These are phyloP conservation scores for Meta bourneti DNA, from an alignment of 2,888 invertebrate genomes.

Conservation along the genomic window DNA sequence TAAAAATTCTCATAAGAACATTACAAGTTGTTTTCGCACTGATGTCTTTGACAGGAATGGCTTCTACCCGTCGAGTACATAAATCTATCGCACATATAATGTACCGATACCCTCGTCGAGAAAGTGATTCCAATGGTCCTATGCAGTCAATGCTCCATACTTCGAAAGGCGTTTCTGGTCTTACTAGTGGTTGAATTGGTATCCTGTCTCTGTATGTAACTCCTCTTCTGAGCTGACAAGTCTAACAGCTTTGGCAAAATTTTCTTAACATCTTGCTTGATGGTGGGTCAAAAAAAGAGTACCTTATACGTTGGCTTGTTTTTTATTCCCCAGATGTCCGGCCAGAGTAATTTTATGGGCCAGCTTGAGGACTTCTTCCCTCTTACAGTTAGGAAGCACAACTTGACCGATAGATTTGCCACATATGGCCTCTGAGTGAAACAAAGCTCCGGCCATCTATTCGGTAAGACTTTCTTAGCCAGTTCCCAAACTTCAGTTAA, in stretches of 20 bases:
- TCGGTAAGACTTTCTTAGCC: too few relatives aligned
- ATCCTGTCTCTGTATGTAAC: slow-evolving; percentile 16
- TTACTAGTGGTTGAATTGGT: slow-evolving; percentile 8
- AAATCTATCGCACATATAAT: too few relatives aligned
- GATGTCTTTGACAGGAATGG: not conserved
- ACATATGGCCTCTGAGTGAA: not conserved
- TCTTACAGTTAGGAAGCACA: not conserved
- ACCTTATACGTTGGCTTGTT: too few relatives aligned
- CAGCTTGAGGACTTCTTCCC: not conserved
- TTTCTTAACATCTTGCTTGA: not conserved
- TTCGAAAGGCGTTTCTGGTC: slow-evolving; percentile 26
- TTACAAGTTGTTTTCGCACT: too few relatives aligned
- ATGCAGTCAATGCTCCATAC: slow-evolving; percentile 21
- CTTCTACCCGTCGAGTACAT: slow-evolving; percentile 27
- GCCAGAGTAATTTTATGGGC: slow-evolving; percentile 3
- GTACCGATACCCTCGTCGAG: not conserved
- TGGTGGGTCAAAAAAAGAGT: slow-evolving; percentile 27
- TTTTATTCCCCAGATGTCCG: slow-evolving; percentile 4
- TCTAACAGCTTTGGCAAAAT: not conserved
- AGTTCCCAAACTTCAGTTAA: too few relatives aligned
- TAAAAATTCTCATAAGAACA: too few relatives aligned
- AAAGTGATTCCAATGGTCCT: not conserved
- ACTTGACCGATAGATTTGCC: not conserved
- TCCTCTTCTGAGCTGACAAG: slow-evolving; percentile 6
- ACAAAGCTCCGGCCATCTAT: not conserved